Evolutionary conservation across 2,113 vertebrate species (phyloP), one percentile per base, ranked within the genome.

Genomic region (Pelecanus crispus): DNA sequence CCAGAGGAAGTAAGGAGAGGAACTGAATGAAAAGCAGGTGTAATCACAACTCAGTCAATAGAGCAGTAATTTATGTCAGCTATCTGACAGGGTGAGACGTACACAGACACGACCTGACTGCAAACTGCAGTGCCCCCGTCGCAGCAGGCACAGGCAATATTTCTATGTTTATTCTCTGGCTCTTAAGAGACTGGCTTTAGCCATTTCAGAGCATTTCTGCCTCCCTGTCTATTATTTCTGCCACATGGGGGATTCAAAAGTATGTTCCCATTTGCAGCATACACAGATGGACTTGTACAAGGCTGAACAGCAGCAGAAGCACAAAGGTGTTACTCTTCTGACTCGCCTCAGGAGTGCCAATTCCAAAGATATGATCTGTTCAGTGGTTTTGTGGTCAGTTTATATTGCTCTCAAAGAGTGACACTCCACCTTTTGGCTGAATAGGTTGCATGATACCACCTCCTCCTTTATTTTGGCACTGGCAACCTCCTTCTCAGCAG

Each of bases 41-140:
- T 44, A 55, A 72, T 55, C 36, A 77, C 31, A 72, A 36, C 18
- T 36, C 52, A 67, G 17, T 63, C 52, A 50, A 31, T 15, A 82
- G 4, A 86, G 47, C 44, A 68, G 38, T 75, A 70, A 73, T 70
- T 86, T 59, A 75, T 20, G 24, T 75, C 24, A 68, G 56, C 26
- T 62, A 71, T 26, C 22, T 53, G 44, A 71, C 0, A 8, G 32
- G 8, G 14, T 50, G 20, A 90, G 40, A 73, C 0, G 0, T 34
- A 77, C 34, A 62, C 10, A 83, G 26, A 67, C 2, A 10, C 11
- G 13, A 66, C 20, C 20, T 65, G 44, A 71, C 32, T 7, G 3
- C 38, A 85, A 81, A 67, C 4, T 1, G 12, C 59, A 53, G 45
- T 5, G 21, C 13, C 9, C 4, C 6, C 0, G 1, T 4, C 0